Evolutionary conservation across 23 tunicate genomes (phyloP).

Genomic region (Styela plicata): DNA sequence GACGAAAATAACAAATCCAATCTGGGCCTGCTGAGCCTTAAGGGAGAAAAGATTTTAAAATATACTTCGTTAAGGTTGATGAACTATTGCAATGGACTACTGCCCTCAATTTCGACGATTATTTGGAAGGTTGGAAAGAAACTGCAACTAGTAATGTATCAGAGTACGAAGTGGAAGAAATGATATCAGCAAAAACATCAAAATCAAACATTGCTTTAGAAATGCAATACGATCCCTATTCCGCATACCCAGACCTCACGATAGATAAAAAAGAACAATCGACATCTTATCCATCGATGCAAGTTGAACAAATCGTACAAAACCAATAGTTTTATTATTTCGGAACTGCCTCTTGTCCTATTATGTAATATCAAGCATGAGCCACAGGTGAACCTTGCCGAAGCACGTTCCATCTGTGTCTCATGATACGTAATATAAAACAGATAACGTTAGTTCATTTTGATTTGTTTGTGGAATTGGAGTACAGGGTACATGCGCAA

Average conservation of each 20-base stretch:
- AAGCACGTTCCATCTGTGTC: no score
- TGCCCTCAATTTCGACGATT: constrained; percentile 85
- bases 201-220: not conserved
- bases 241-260: constrained; percentile 1
- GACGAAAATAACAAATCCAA: no score
- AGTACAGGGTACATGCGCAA: no score
- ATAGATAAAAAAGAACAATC: not conserved
- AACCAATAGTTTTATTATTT: not conserved
- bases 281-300: not conserved
- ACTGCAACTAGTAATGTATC: constrained; percentile 82
- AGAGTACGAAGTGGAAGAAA: constrained; percentile 41
- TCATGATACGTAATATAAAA: no score
- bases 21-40: no score
- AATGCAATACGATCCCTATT: constrained; percentile 8
- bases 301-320: constrained; percentile 7
- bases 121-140: constrained; percentile 80
- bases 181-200: constrained; percentile 21
- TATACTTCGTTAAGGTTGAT: constrained; percentile 65
- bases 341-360: no score
- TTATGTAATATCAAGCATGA: no score
- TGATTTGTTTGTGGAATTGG: no score
- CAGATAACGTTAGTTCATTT: no score
- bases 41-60: no score
- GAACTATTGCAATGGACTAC: constrained; percentile 94
- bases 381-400: no score